Percentiles rank a stretch among this genome's conserved stretches.
Conservation (phyloP, 92 coral and sea anemone species). For the Paramuricea clavata region DNA sequence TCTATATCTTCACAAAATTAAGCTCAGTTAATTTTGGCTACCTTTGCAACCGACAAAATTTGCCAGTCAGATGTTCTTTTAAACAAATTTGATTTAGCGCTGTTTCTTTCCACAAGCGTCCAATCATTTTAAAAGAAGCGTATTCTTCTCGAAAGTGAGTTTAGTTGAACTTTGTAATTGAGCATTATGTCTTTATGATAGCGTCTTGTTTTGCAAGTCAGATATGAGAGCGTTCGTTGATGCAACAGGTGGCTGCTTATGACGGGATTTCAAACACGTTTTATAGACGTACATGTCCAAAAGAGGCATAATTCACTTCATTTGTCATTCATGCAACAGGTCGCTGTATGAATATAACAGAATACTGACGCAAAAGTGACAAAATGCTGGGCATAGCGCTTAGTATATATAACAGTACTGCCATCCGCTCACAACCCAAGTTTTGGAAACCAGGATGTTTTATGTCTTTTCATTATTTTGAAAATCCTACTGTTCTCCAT, state of each 20-base stretch:
- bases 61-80: background rate
- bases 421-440: no score
- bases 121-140: background rate
- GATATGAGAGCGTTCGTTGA: background rate
- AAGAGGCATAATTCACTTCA: background rate
- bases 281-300: background rate
- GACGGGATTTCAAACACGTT: background rate
- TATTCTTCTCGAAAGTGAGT: background rate
- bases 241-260: constrained; percentile 5
- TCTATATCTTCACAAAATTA: background rate
- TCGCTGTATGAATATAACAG: background rate
- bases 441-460: no score
- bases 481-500: background rate
- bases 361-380: no score
- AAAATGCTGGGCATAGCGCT: no score
- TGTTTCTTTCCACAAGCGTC: background rate
- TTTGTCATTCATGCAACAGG: background rate
- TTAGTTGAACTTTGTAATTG: background rate
- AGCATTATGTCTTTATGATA: background rate
- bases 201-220: background rate
- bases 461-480: background rate
- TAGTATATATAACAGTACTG: no score
- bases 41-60: background rate
- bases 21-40: background rate
- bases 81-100: background rate